These are phyloP conservation scores for Aromia moschata DNA, from an alignment of 2,888 invertebrate species.

Conservation along the genomic window DNA sequence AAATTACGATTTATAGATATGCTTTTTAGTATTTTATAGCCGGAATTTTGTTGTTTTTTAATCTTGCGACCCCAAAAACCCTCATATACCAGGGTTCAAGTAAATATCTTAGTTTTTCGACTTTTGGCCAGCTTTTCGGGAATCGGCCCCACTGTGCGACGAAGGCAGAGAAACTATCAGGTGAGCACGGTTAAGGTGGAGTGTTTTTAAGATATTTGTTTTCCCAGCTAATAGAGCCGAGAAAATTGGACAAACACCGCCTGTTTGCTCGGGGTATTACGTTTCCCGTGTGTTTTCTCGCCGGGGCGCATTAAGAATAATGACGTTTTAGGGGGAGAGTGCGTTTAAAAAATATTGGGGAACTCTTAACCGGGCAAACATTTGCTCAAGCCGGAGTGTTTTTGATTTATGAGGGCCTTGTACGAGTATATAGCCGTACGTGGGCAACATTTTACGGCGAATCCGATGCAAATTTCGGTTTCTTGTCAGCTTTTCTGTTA, in stretches of 20 bases:
- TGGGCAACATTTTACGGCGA: slow-evolving; percentile 5
- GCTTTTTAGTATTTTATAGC: too few relatives aligned
- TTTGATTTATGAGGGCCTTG: slow-evolving; percentile 22
- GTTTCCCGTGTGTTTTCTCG: slow-evolving; percentile 10
- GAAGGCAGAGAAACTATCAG: too few relatives aligned
- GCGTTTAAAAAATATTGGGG: slow-evolving; percentile 35
- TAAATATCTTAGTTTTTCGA: too few relatives aligned
- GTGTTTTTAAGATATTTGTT: slow-evolving; percentile 13
- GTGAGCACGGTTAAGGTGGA: too few relatives aligned
- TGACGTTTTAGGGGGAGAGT: slow-evolving; percentile 34
- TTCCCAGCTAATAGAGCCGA: slow-evolving; percentile 12
- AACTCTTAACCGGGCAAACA: slow-evolving; percentile 31
- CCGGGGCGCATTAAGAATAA: slow-evolving; percentile 33
- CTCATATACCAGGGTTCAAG: too few relatives aligned
- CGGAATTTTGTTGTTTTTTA: too few relatives aligned
- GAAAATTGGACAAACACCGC: slow-evolving; percentile 11
- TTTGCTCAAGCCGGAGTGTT: slow-evolving; percentile 31
- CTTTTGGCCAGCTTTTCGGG: too few relatives aligned
- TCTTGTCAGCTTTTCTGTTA: too few relatives aligned
- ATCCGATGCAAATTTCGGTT: slow-evolving; percentile 6
- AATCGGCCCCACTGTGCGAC: too few relatives aligned
- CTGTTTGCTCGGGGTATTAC: slow-evolving; percentile 15
- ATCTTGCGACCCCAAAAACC: too few relatives aligned
- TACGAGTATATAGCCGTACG: too few relatives aligned
- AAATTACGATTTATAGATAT: too few relatives aligned